Percentiles rank a stretch among this genome's conserved stretches.
These are phyloP conservation scores for Saturnia japonica DNA, from an alignment of 2,888 invertebrate genomes.

Conservation along the genomic window DNA sequence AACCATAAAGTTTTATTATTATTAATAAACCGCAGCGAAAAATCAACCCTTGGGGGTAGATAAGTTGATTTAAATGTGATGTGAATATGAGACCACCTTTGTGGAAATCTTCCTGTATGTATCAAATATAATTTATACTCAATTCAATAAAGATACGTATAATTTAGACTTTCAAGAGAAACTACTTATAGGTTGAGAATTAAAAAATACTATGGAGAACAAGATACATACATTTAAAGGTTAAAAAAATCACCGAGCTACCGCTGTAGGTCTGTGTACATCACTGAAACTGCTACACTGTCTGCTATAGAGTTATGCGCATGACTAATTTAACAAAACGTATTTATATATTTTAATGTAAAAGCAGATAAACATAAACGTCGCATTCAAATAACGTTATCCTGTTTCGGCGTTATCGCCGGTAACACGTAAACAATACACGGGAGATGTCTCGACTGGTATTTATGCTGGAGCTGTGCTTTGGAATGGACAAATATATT, in stretches of 20 bases:
- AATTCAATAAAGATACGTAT: not conserved
- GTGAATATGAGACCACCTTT: no score
- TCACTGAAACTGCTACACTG: not conserved
- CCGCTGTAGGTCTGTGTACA: not conserved
- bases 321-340: slow-evolving; percentile 3
- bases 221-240: no score
- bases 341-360: slow-evolving; percentile 10
- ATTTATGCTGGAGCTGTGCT: no score
- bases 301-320: not conserved
- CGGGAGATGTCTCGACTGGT: not conserved
- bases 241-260: not conserved
- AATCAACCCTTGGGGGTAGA: no score
- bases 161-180: not conserved
- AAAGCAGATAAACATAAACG: not conserved
- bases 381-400: not conserved
- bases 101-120: no score
- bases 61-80: no score
- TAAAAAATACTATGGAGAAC: not conserved
- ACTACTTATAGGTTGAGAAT: not conserved
- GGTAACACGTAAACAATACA: not conserved
- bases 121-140: not conserved
- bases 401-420: not conserved
- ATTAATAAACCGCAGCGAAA: no score
- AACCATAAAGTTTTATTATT: no score
- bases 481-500: not conserved